Base-by-base conservation (phyloP, 2,113 vertebrate genomes). In the Epinephelus moara region DNA sequence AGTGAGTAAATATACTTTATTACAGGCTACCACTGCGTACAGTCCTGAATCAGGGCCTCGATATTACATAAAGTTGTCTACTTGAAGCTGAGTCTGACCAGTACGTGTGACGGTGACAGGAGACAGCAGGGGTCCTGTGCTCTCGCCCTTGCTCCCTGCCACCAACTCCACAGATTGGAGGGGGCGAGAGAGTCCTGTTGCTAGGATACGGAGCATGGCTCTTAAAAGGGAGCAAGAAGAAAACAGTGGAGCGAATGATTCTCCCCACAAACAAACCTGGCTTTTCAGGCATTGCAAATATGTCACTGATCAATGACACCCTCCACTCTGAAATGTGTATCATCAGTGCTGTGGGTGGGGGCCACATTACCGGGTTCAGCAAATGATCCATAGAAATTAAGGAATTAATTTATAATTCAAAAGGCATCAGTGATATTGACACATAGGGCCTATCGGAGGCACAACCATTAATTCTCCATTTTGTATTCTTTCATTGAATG, bases 191-290 rank as follows among this genome's bases (percentile, higher is more conserved):
- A 89, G 90, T 89, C 85, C 86, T 93, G 95, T 96, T 96, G 95
- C 95, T 96, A 95, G 93, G 95, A 95, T 92, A 96, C 95, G 6
- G 78, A 86, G 85, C 80, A 88, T 47, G 82, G 92, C 66, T 93
- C 87, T 90, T 92, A 77, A 91, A 91, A 92, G 90, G 74, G 70
- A 90, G 80, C 37, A 70, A 25, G 61, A 85, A 88, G 85, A 85
- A 93, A 89, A 90, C 73, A 80, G 78, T 59, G 81, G 81, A 84
- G 89, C 61, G 18, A 85, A 88, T 61, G 83, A 92, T 85, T 89
- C 80, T 83, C 75, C 70, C 75, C 64, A 78, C 85, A 91, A 89
- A 92, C 87, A 89, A 85, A 84, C 80, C n/a, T 68, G 80, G 50
- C 74, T 89, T 86, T 75, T 86, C 79, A 70, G 71, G 67, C 89